Conservation (phyloP, 2,113 vertebrate species). For the Otocyon megalotis region DNA sequence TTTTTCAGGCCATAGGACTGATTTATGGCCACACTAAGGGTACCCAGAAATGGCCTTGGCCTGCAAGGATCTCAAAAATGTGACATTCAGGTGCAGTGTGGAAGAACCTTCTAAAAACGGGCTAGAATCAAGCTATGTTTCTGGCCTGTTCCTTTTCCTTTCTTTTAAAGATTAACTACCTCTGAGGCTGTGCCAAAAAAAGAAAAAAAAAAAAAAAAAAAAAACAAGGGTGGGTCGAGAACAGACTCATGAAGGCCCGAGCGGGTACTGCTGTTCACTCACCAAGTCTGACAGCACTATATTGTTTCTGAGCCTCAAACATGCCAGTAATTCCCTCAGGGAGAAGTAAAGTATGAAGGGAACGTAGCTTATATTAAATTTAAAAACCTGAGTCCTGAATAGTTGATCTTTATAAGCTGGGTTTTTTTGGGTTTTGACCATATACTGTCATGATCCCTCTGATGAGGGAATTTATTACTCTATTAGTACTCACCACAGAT, state of each 20-base stretch:
- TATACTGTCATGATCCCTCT: not conserved
- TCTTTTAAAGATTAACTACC: constrained; percentile 55
- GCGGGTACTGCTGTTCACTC: not conserved
- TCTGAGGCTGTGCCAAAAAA: not conserved
- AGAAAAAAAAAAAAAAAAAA: not conserved
- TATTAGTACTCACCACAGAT: not conserved
- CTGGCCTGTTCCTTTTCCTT: not conserved
- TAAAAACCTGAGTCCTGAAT: not conserved
- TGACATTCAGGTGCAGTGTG: not conserved
- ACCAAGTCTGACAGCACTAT: not conserved
- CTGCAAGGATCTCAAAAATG: constrained; percentile 33
- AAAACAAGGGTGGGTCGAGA: not conserved
- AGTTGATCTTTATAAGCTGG: not conserved
- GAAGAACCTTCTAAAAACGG: constrained; percentile 51
- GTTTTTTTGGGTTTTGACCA: not conserved
- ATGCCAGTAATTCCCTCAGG: not conserved
- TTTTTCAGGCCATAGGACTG: not conserved
- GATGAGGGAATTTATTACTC: not conserved
- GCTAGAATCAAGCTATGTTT: not conserved
- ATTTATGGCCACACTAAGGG: not conserved
- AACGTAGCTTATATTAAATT: not conserved
- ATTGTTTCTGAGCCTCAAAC: not conserved
- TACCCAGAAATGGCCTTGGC: not conserved
- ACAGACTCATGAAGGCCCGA: not conserved
- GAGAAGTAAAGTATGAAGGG: not conserved